Percentiles rank a stretch among this genome's conserved stretches.
Conservation (phyloP, 2,113 vertebrate species). For the Eubucco bourcierii region DNA sequence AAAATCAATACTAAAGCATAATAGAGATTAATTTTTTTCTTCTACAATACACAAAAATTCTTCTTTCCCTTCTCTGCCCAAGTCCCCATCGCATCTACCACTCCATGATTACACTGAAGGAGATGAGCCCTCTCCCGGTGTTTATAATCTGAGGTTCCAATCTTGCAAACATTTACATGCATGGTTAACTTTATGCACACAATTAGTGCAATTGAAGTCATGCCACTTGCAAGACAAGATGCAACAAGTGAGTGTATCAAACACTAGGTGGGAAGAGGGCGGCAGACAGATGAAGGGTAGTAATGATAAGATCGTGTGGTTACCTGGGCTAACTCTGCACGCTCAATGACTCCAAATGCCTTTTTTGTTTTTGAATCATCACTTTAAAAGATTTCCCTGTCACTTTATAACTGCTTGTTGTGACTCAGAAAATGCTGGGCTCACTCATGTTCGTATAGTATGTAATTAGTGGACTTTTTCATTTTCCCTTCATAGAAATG, state of each 20-base stretch:
- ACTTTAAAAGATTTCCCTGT: slow-evolving; percentile 59
- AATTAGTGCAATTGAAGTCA: slow-evolving; percentile 71
- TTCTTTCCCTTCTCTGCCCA: neutral
- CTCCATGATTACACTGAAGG: neutral
- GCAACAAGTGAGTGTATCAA: slow-evolving; percentile 72
- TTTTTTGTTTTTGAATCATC: slow-evolving; percentile 69
- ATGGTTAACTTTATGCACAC: slow-evolving; percentile 70
- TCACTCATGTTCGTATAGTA: slow-evolving; percentile 21
- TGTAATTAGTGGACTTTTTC: slow-evolving; percentile 57
- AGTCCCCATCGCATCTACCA: neutral
- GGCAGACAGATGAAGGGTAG: slow-evolving; percentile 72
- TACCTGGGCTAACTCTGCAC: slow-evolving; percentile 69
- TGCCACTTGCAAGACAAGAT: slow-evolving; percentile 72
- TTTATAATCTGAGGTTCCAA: slow-evolving; percentile 66
- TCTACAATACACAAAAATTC: neutral
- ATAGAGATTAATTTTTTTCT: neutral
- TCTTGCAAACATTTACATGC: slow-evolving; percentile 69
- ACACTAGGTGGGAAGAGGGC: slow-evolving; percentile 67
- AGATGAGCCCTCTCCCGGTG: slow-evolving; percentile 56
- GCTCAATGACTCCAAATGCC: slow-evolving; percentile 65
- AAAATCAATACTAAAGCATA: neutral
- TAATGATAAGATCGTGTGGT: slow-evolving; percentile 70
- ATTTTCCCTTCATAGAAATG: slow-evolving; percentile 29
- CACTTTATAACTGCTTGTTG: slow-evolving; percentile 51
- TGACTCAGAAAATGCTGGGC: slow-evolving; percentile 60